Evolutionary conservation across 2,113 vertebrate genomes (phyloP).

Genomic region (Proterorhinus semilunaris): DNA sequence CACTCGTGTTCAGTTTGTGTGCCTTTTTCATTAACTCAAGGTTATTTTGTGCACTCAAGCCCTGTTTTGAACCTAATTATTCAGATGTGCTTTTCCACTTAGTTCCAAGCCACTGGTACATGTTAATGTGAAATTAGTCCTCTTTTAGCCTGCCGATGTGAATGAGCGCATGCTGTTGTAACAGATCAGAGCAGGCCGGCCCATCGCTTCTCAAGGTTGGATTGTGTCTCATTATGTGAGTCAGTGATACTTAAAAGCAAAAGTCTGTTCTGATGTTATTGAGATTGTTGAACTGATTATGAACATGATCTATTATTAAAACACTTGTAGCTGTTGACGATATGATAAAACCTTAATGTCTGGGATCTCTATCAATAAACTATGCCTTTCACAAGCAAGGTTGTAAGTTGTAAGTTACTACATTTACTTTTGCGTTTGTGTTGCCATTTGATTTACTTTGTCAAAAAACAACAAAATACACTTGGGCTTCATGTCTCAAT

Average conservation of each 20-base stretch:
- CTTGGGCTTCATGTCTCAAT: neutral
- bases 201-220: conserved; percentile 24
- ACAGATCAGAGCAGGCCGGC: conserved; percentile 32
- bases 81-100: conserved; percentile 53
- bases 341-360: too few species aligned
- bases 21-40: conserved; percentile 41
- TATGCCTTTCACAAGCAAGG: too few species aligned
- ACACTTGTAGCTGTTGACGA: too few species aligned
- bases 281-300: conserved; percentile 2
- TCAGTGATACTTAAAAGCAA: neutral
- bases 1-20: conserved; percentile 29
- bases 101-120: conserved; percentile 58
- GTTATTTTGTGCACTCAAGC: conserved; percentile 26
- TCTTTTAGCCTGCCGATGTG: conserved; percentile 49
- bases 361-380: too few species aligned
- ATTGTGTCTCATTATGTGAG: conserved; percentile 22
- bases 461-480: conserved; percentile 3
- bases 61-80: conserved; percentile 61
- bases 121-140: conserved; percentile 65
- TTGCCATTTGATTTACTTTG: conserved; percentile 13
- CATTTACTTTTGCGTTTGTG: too few species aligned
- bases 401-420: too few species aligned
- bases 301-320: neutral
- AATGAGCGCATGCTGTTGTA: conserved; percentile 34
- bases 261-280: conserved; percentile 6